A percentile compares a stretch with the other conserved stretches of the same genome.
These are phyloP conservation scores for Dasypus novemcinctus DNA, from an alignment of 2,113 vertebrate genomes.

Conservation along the genomic window DNA sequence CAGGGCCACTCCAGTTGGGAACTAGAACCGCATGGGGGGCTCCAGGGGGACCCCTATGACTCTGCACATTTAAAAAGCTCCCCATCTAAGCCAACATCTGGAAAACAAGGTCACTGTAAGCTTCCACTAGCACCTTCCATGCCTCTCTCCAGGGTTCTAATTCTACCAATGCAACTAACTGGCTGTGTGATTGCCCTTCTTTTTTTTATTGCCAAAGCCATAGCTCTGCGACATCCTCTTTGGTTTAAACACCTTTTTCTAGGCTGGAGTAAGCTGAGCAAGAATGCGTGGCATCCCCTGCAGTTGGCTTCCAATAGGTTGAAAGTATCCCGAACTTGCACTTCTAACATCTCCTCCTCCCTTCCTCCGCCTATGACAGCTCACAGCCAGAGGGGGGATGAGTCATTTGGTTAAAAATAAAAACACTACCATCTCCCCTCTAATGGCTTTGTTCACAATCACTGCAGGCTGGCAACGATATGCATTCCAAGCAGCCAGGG, in stretches of 20 bases:
- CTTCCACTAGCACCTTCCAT: neutral
- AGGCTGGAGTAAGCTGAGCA: conserved; percentile 39
- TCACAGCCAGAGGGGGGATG: conserved; percentile 74
- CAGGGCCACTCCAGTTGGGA: neutral
- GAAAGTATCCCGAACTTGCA: conserved; percentile 64
- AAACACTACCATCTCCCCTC: conserved; percentile 78
- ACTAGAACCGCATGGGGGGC: neutral
- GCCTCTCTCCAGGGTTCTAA: neutral
- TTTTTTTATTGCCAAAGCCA: neutral
- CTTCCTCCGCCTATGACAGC: neutral
- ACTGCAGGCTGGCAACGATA: conserved; percentile 76
- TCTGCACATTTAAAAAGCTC: neutral
- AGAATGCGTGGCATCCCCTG: conserved; percentile 13
- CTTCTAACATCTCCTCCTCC: conserved; percentile 20
- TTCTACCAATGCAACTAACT: neutral
- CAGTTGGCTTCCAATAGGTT: conserved; percentile 8
- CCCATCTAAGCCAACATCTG: neutral
- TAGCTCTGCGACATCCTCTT: conserved; percentile 17
- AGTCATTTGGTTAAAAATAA: conserved; percentile 85
- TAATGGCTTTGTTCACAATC: conserved; percentile 79
- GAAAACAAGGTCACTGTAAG: neutral
- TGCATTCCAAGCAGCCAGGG: conserved; percentile 75
- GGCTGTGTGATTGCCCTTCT: neutral
- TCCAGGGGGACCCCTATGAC: neutral
- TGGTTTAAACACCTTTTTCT: conserved; percentile 57